Base-by-base conservation (phyloP, 2,888 invertebrate genomes). In the Labia minor region DNA sequence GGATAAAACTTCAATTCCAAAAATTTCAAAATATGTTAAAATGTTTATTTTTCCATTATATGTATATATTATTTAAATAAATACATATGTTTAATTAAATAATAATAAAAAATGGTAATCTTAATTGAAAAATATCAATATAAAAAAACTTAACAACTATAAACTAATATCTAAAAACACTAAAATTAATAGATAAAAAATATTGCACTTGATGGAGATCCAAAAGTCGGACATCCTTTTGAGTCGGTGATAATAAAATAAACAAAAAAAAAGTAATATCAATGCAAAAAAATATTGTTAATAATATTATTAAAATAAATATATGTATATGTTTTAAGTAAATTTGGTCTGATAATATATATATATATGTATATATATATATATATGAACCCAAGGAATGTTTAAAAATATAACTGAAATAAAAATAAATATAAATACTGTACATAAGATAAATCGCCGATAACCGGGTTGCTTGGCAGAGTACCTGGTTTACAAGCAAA, bases 251-350 rank as follows among this genome's bases (percentile, higher is more conserved):
- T 26, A 26, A 26, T 6, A 26, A 26, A 26, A 8, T 26, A 26
- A 6, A 26, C n/a, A n/a, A n/a, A 33, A 33, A 33, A 33, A 33
- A 33, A 33, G 33, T 49, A 49, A 49, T 49, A 49, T 49, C 49
- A 49, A 49, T 49, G 49, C 14, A 49, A n/a, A 49, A 33, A 33
- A 49, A 49, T n/a, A 49, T 49, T 49, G 49, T 49, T 49, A 49
- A 49, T 49, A 49, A 49, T n/a, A 49, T 49, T n/a, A 49, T 49
- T 49, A 49, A 49, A 49, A 49, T 49, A 49, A 49, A 49, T n/a
- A 49, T 49, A 49, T 16, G 49, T 49, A n/a, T n/a, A n/a, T n/a
- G n/a, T n/a, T n/a, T 49, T 49, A 49, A 49, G 49, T 49, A 49
- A 49, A 49, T 49, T 49, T 49, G 49, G 49, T 49, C 14, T 49